Base-by-base conservation (phyloP, 2,888 invertebrate species). In the Molorchus minor region DNA sequence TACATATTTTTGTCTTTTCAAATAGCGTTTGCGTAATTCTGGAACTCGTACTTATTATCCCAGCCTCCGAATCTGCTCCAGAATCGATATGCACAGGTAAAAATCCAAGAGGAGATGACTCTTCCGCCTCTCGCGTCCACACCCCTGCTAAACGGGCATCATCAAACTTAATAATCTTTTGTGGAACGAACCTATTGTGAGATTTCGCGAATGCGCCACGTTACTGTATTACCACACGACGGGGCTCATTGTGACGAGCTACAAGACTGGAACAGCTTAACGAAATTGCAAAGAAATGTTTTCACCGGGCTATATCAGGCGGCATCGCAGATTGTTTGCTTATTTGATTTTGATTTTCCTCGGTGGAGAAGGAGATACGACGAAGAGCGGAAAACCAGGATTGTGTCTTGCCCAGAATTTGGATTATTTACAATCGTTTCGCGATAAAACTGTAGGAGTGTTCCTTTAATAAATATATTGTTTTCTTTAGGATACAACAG, bases 131-230 rank as follows among this genome's bases (percentile, higher is more conserved):
- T 7, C 19, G 35, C 58, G 47, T 43, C 41, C 41, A 36, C 54
- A 29, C 57, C 64, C n/a, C 59, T 55, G 61, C 16, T 43, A 40
- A 54, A 40, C 55, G 47, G 47, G 56, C 63, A 75, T 79, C 80
- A 77, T 78, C 79, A 80, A 80, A 80, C 79, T 80, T 80, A 79
- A 80, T 79, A 80, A 80, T 80, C 79, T 79, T 80, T 79, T 80
- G 79, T 80, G 75, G 74, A 67, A 74, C 71, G 74, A 77, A 77
- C 76, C 78, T 78, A 77, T 78, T 78, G 77, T 77, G 72, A 62
- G 71, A 68, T 69, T 69, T 69, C 66, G 64, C 63, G 65, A 38
- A 55, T 57, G 64, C 56, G 56, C 56, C 56, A 61, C 64, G 64
- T 67, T 64, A 66, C 68, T 59, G 61, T 25, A 49, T 49, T 43